Conservation (phyloP, 2,113 vertebrate genomes). For the Cariama cristata region DNA sequence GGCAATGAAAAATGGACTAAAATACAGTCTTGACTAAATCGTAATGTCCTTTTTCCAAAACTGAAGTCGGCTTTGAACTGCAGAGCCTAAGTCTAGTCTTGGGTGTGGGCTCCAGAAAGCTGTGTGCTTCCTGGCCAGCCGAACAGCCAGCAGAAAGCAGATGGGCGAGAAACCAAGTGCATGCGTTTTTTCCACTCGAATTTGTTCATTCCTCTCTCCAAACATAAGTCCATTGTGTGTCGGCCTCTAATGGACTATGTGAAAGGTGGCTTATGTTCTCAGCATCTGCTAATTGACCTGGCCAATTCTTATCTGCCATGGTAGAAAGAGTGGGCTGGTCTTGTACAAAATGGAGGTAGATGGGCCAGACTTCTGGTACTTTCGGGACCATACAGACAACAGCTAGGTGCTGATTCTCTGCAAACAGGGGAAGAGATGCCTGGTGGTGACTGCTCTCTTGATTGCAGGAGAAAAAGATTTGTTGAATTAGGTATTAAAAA, state of each 20-base stretch:
- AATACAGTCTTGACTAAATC: neutral
- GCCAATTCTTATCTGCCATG: neutral
- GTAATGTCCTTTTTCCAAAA: neutral
- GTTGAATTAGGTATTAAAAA: neutral
- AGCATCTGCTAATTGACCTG: neutral
- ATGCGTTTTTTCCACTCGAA: neutral
- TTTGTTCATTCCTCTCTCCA: slow-evolving; percentile 40
- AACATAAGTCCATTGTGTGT: neutral
- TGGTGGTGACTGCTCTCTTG: neutral
- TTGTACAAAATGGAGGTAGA: neutral
- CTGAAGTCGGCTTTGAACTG: neutral
- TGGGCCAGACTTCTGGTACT: neutral
- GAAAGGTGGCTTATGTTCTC: slow-evolving; percentile 12
- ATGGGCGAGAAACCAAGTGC: slow-evolving; percentile 1
- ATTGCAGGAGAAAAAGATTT: neutral
- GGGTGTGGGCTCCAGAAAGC: neutral
- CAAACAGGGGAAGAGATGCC: neutral
- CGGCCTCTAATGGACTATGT: neutral
- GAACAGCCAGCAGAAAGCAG: neutral
- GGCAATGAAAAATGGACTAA: neutral
- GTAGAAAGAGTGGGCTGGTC: neutral
- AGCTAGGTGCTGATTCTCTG: neutral
- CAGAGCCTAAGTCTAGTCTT: neutral
- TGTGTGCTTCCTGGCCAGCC: neutral
- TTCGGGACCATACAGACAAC: neutral